Percentiles rank a stretch among this genome's conserved stretches.
These are phyloP conservation scores for Thripadectes ignobilis DNA, from an alignment of 2,797 vertebrate genomes.

Conservation along the genomic window DNA sequence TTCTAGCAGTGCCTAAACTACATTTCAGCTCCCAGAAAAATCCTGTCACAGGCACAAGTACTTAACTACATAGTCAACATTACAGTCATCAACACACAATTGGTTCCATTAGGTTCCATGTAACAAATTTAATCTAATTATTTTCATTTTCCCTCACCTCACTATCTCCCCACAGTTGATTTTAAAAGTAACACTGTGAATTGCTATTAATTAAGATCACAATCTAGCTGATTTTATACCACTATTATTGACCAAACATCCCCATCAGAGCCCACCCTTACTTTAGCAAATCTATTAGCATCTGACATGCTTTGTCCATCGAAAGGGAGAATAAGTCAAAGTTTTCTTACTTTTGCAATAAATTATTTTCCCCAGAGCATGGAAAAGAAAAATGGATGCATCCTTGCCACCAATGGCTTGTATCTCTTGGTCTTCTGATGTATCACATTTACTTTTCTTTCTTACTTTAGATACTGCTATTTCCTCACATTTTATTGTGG, in stretches of 20 bases:
- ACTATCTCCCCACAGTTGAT: background rate
- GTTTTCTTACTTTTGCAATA: slow-evolving; percentile 92
- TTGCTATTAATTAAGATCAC: background rate
- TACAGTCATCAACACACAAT: background rate
- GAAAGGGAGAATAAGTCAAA: background rate
- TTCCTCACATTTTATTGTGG: slow-evolving; percentile 58
- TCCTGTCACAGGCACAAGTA: background rate
- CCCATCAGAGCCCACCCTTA: background rate
- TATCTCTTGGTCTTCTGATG: slow-evolving; percentile 69
- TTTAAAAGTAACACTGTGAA: background rate
- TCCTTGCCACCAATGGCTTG: slow-evolving; percentile 91
- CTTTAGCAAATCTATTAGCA: background rate
- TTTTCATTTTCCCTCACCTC: background rate
- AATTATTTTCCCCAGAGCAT: slow-evolving; percentile 94
- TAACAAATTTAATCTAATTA: background rate
- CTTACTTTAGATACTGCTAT: slow-evolving; percentile 69
- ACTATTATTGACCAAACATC: background rate
- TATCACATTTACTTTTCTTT: slow-evolving; percentile 72
- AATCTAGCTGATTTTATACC: background rate
- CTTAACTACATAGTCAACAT: background rate
- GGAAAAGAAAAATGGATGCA: slow-evolving; percentile 91
- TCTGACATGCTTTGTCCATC: background rate
- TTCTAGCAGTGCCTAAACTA: background rate
- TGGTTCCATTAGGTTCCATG: background rate
- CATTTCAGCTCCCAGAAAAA: background rate